phyloP scores from a whole-genome alignment of 2,113 vertebrate genomes.

The Brienomyrus longianalis region DNA sequence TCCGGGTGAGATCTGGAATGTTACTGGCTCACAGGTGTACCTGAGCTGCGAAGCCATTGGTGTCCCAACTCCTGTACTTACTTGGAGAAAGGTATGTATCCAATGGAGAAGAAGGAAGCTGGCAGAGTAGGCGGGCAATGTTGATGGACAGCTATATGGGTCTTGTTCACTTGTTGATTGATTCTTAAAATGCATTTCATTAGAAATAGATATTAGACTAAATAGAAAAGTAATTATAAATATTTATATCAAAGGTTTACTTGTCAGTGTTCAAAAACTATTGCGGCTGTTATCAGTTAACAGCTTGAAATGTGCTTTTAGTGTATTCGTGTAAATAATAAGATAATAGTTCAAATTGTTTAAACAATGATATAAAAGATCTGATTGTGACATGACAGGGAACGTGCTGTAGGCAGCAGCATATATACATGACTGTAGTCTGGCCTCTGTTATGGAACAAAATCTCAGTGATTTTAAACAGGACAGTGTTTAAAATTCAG shows the following conservation, averaged over 20 bases:
- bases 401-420: background rate
- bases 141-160: background rate
- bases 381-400: background rate
- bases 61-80: conserved; percentile 83
- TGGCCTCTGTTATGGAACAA: background rate
- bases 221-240: background rate
- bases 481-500: background rate
- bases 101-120: background rate
- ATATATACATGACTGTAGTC: background rate
- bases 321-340: background rate
- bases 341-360: background rate
- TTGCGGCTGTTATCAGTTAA: background rate
- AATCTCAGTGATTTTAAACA: background rate
- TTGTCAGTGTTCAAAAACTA: background rate
- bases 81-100: conserved; percentile 80
- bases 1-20: conserved; percentile 81
- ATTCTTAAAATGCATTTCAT: background rate
- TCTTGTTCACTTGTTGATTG: background rate
- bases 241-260: background rate
- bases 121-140: background rate
- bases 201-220: background rate
- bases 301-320: background rate
- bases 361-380: background rate
- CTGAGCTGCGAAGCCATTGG: conserved; percentile 88
- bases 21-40: conserved; percentile 82